These are phyloP conservation scores for Ichneumoninae sp. DNA, from an alignment of 2,888 invertebrate genomes.

Conservation along the genomic window DNA sequence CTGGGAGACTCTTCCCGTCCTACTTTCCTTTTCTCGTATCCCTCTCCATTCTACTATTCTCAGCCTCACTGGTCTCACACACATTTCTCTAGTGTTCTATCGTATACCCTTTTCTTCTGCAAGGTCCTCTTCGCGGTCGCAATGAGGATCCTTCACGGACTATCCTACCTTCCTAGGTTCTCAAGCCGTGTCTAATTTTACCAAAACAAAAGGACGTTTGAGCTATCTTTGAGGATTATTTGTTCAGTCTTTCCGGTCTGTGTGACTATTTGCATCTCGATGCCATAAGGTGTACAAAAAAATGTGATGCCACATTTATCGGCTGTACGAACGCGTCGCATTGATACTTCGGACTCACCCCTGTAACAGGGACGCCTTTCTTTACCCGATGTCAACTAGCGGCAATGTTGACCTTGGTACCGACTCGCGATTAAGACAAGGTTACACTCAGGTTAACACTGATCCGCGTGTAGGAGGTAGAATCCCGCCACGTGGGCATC, in stretches of 20 bases:
- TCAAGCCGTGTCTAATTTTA: not conserved
- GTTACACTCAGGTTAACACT: constrained; percentile 40
- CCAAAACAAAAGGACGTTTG: not conserved
- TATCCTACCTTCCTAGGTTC: constrained; percentile 42
- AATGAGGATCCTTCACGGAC: constrained; percentile 29
- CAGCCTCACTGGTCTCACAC: not conserved
- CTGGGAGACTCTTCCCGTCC: constrained; percentile 71
- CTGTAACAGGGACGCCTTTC: not conserved
- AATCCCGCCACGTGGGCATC: constrained; percentile 62
- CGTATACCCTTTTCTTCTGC: constrained; percentile 16
- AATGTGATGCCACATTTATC: not conserved
- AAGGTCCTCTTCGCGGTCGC: not conserved
- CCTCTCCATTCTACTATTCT: constrained; percentile 28
- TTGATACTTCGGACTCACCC: not conserved
- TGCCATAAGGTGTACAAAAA: too few relatives aligned
- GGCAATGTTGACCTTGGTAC: not conserved
- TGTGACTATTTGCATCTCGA: not conserved
- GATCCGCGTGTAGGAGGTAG: constrained; percentile 34
- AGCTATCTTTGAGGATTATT: not conserved
- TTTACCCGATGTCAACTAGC: not conserved
- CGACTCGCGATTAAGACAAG: constrained; percentile 57
- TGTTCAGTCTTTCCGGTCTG: constrained; percentile 15
- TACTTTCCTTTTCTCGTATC: constrained; percentile 72
- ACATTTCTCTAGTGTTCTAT: constrained; percentile 38
- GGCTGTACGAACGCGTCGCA: not conserved